Evolutionary conservation across 2,113 vertebrate species (phyloP), one percentile per base, ranked within the genome.

Genomic region (Acanthochromis polyacanthus): DNA sequence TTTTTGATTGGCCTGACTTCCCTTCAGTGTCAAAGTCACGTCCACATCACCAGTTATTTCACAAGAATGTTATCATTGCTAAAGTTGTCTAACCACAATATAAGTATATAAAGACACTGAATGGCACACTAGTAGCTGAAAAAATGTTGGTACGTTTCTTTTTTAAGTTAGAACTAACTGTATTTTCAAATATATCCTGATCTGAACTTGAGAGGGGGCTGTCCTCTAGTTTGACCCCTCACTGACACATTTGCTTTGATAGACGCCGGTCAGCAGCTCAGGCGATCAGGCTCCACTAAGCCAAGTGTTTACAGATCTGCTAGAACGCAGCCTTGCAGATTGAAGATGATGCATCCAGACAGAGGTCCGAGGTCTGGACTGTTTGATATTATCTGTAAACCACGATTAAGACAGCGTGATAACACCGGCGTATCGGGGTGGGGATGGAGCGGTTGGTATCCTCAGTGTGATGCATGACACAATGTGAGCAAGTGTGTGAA

Each of bases 241-340:
- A 3, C 55, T 68, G 79, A 82, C 79, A 68, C 73, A 73, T 84
- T 88, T 88, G 81, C 86, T 89, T 87, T 87, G 80, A 82, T 75
- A 81, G 84, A 90, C 57, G 36, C 11, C 7, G 60, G 80, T 88
- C 87, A 83, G 80, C 80, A 80, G 87, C 75, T 67, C 48, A 59
- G 78, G 64, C 66, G 51, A 67, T 67, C 59, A 61, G 78, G 70
- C 81, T 87, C 78, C 78, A 71, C 70, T 81, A 80, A 81, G 56
- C 67, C 81, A 74, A 46, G 64, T 90, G 89, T 92, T 92, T 90
- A 90, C 85, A 87, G 89, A 85, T 89, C 56, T 74, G 71, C 56
- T 78, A 52, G 59, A 71, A 85, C n/a, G 30, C 74, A 71, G 73
- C 66, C 77, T 87, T 80, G 68, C 58, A 71, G 61, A 57, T 75